Evolutionary conservation across 2,113 vertebrate genomes (phyloP), one percentile per base, ranked within the genome.

Genomic region (Cervus canadensis): DNA sequence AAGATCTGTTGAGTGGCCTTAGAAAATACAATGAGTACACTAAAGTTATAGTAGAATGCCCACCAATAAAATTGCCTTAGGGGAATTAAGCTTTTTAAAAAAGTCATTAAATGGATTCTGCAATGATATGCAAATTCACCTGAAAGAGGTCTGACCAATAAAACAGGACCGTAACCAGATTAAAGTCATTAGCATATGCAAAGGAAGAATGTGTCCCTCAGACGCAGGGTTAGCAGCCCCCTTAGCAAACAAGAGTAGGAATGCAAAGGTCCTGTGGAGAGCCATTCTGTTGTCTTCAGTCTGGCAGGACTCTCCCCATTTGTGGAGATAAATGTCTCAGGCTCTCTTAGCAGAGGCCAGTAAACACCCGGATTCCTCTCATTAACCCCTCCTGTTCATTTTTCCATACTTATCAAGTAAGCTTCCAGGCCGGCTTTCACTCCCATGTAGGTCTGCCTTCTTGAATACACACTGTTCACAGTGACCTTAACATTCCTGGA

Each of bases 251-350:
- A 91, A 74, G 82, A 33, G 33, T 74, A 3, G n/a, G 59, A 93
- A 88, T 54, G 87, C 78, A 59, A 92, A 92, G 91, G 91, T 94
- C 91, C 78, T 33, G 15, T 40, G 87, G 60, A 89, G 28, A 95
- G 67, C 45, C 59, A 52, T 90, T 83, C 54, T 28, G 13, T 50
- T 86, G 26, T 74, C 3, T 90, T 56, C 62, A 2, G 30, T 71
- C 84, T 87, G 89, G 89, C 93, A 91, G 93, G 30, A 60, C 30
- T 90, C 40, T 36, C 23, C 62, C 84, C 67, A 59, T 76, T 64
- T 96, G 67, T 57, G 33, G 33, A 74, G 48, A 87, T 54, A 60
- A 85, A 74, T 91, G 52, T 76, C 92, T 87, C 82, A 25, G 71
- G 56, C 60, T 86, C 23, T 92, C 79, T 76, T 16, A 94, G 60